Conservation (phyloP, 2,113 vertebrate species). For the Peromyscus californicus region DNA sequence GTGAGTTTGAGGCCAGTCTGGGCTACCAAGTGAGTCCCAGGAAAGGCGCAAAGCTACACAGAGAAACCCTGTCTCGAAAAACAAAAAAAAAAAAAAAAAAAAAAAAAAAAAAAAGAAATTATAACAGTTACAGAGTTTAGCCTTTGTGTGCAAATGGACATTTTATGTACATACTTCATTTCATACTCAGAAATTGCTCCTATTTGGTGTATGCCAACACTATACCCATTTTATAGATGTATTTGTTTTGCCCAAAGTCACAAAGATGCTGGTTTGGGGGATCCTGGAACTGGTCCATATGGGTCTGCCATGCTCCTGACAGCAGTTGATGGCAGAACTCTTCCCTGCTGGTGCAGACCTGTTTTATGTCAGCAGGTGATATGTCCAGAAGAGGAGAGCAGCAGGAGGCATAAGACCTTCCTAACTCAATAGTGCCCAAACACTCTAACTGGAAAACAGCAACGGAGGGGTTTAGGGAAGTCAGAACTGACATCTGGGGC, state of each 20-base stretch:
- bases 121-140: too few relatives aligned
- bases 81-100: too few relatives aligned
- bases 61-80: too few relatives aligned
- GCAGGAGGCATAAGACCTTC: background rate
- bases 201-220: background rate
- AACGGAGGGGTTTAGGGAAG: conserved; percentile 35
- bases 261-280: background rate
- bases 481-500: background rate
- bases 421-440: background rate
- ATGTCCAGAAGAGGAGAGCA: background rate
- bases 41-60: too few relatives aligned
- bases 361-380: background rate
- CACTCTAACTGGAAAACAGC: background rate
- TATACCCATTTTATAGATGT: background rate
- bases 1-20: too few relatives aligned
- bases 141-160: background rate
- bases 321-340: background rate
- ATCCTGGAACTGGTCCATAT: background rate
- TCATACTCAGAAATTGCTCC: background rate
- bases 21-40: too few relatives aligned
- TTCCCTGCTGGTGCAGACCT: background rate
- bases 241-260: background rate
- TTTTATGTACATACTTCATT: conserved; percentile 29
- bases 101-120: too few relatives aligned
- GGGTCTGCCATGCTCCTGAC: background rate